Evolutionary conservation across 37 sponge, comb jelly and placozoan species (phyloP).

Genomic region (Diacarnus erythraeanus): DNA sequence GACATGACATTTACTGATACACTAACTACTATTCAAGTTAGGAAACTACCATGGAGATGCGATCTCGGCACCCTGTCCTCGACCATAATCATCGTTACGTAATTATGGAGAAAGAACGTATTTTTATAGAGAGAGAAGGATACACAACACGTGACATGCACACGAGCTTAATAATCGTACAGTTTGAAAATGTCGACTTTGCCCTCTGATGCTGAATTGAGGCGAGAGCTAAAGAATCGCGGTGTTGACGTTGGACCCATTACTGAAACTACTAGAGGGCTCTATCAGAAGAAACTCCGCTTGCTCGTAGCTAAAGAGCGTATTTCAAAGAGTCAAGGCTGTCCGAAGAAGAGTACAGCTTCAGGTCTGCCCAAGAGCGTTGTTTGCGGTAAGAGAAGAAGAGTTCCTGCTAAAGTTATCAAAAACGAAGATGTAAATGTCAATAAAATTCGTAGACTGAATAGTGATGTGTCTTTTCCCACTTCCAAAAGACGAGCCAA

Average conservation of each 20-base stretch:
- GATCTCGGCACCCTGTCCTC: too few species aligned
- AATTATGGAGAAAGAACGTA: too few species aligned
- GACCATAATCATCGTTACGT: too few species aligned
- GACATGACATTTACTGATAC: too few species aligned
- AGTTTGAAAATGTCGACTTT: slow-evolving; percentile 13
- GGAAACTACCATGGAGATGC: too few species aligned
- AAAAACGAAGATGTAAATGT: not conserved
- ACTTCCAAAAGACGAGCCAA: not conserved
- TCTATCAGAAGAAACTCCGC: slow-evolving; percentile 62
- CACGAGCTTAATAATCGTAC: too few species aligned
- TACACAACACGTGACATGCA: too few species aligned
- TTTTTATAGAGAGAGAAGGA: too few species aligned
- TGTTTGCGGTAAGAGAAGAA: not conserved
- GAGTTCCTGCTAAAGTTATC: not conserved
- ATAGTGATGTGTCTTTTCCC: not conserved
- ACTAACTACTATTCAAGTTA: too few species aligned
- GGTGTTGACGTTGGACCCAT: slow-evolving; percentile 85
- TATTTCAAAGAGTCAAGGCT: not conserved
- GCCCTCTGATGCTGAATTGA: slow-evolving; percentile 57
- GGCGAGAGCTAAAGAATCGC: slow-evolving; percentile 23
- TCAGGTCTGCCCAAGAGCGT: not conserved
- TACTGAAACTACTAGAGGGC: slow-evolving; percentile 63
- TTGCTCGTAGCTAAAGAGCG: not conserved
- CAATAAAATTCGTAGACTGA: not conserved
- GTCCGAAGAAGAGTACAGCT: not conserved